Conservation (phyloP, 2,797 vertebrate genomes). For the Acanthurus lineatus region DNA sequence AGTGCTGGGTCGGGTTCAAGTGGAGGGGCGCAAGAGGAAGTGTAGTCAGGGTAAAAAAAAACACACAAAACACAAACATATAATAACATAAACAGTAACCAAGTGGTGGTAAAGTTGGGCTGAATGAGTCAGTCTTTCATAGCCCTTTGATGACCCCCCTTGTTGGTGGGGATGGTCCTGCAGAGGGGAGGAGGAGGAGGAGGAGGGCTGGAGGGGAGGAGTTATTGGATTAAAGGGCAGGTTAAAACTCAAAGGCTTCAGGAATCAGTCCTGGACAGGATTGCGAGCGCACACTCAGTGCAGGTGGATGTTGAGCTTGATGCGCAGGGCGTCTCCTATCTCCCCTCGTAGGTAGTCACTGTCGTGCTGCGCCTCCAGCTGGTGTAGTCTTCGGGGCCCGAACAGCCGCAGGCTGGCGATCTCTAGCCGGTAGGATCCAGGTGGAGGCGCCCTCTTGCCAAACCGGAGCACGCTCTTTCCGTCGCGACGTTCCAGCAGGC, state of each 20-base stretch:
- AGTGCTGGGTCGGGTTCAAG: constrained; percentile 60
- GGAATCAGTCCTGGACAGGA: constrained; percentile 74
- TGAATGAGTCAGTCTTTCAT: constrained; percentile 81
- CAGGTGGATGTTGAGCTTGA: constrained; percentile 93
- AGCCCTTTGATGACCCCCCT: constrained; percentile 65
- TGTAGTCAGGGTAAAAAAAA: constrained; percentile 53
- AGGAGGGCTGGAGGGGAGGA: constrained; percentile 25
- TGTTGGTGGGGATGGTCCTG: constrained; percentile 67
- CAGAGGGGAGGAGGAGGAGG: constrained; percentile 4
- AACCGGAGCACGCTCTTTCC: constrained; percentile 91
- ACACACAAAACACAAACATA: constrained; percentile 69
- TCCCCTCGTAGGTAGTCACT: constrained; percentile 90
- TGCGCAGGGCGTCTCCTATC: constrained; percentile 89
- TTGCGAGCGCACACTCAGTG: constrained; percentile 81
- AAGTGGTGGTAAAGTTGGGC: constrained; percentile 81
- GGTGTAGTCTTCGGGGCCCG: constrained; percentile 85
- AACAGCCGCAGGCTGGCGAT: constrained; percentile 90
- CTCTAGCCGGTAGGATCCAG: constrained; percentile 90
- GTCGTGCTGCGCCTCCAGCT: constrained; percentile 89
- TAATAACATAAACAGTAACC: constrained; percentile 80
- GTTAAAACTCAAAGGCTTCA: constrained; percentile 66
- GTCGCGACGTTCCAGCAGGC: constrained; percentile 87
- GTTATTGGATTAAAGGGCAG: constrained; percentile 57
- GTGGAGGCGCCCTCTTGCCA: constrained; percentile 81
- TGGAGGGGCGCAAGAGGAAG: constrained; percentile 33